Evolutionary conservation across 2,113 vertebrate species (phyloP), one percentile per base, ranked within the genome.

Genomic region (Corynorhinus townsendii): DNA sequence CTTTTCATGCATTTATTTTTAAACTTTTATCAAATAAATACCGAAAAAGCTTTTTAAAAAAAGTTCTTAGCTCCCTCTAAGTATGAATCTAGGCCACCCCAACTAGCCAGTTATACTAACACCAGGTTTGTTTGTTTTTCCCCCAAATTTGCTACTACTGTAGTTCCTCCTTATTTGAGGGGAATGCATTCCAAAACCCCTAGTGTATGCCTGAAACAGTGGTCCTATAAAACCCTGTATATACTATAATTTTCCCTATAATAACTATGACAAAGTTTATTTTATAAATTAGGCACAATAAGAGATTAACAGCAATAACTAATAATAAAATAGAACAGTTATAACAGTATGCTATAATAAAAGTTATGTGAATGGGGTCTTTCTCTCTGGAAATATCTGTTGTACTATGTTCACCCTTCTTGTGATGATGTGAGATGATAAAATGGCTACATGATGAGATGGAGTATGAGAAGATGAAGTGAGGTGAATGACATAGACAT

Each of bases 1-100:
- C 68, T 64, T 92, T 96, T 94, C 14, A 81, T 88, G 33, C 79
- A 20, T 91, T 95, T 35, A 4, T 93, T 82, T 87, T 95, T 40
- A 84, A 84, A 68, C 16, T 93, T 88, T 6, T 19, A 43, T 76
- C 73, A 91, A 72, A 49, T 71, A 89, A 90, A 75, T 81, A 64
- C 33, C 82, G 49, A 89, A 82, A 54, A 54, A 33, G 9, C 14
- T 35, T 85, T 93, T 91, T 17, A 8, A 17, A 33, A 66, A 15
- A 76, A 87, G 33, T 73, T 72, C 45, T 66, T 93, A 69, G 33
- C 45, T 93, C 54, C 8, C 54, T 62, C 8, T 52, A 35, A 79
- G 12, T 43, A 6, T 35, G 26, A 19, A 47, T 62, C 19, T n/a
- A 24, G 52, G 26, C 64, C 28, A 54, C 43, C 16, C 8, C 5